Evolutionary conservation across 2,113 vertebrate genomes (phyloP).

Genomic region (Cheirogaleus medius): DNA sequence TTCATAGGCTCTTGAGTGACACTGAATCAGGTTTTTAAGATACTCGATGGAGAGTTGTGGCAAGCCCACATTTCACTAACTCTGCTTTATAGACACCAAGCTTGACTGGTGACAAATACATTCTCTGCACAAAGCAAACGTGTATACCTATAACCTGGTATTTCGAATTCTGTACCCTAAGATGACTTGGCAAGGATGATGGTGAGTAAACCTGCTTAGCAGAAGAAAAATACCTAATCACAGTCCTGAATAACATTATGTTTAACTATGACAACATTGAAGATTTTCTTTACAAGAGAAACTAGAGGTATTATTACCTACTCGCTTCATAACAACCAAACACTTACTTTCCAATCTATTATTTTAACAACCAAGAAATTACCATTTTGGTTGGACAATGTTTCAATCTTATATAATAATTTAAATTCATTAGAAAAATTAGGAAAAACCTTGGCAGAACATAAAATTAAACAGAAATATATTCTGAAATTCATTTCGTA

Average conservation of each 20-base stretch:
- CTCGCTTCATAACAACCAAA: not conserved
- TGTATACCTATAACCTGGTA: not conserved
- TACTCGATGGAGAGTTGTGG: not conserved
- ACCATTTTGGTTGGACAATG: not conserved
- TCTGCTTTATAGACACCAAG: not conserved
- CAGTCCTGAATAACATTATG: not conserved
- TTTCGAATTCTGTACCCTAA: not conserved
- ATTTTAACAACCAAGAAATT: not conserved
- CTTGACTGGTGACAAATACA: not conserved
- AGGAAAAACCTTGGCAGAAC: not conserved
- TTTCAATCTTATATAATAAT: not conserved
- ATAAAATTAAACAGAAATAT: slow-evolving; percentile 12
- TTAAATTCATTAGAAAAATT: not conserved
- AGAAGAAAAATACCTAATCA: not conserved
- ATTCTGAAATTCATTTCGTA: not conserved
- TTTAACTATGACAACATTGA: not conserved
- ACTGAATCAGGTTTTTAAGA: slow-evolving; percentile 20
- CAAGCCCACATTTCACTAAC: not conserved
- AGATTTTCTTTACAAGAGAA: not conserved
- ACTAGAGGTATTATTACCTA: not conserved
- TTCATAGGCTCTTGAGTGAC: slow-evolving; percentile 42
- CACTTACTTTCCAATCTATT: not conserved
- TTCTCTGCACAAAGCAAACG: not conserved
- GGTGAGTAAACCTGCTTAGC: not conserved
- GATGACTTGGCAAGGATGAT: not conserved